Evolutionary conservation across 1,140 invertebrate genomes (phyloP).

Genomic region (Drosophila busckii): DNA sequence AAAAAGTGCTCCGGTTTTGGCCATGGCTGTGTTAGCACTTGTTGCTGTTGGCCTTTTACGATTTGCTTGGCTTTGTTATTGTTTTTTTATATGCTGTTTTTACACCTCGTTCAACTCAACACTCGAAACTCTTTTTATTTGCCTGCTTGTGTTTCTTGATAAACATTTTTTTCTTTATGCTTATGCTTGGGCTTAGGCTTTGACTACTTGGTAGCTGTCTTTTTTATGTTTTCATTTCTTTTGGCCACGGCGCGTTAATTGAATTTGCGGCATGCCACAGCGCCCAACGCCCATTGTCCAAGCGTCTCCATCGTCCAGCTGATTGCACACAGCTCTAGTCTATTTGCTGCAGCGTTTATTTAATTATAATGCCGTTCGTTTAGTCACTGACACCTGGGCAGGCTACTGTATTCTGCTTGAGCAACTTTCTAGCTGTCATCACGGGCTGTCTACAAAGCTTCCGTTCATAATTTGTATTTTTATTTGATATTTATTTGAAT

Average conservation of each 20-base stretch:
- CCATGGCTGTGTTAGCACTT: conserved; percentile 22
- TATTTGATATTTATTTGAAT: too few species aligned
- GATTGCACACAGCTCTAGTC: conserved; percentile 5
- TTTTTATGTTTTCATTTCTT: conserved; percentile 45
- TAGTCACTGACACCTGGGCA: conserved; percentile 1
- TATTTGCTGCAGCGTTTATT: conserved; percentile 54
- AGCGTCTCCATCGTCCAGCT: background rate
- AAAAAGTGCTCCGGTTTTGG: conserved; percentile 58
- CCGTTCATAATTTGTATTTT: conserved; percentile 62
- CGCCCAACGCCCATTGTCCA: background rate
- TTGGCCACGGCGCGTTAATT: conserved; percentile 43
- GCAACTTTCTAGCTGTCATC: conserved; percentile 53
- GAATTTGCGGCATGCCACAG: conserved; percentile 56
- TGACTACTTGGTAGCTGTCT: conserved; percentile 20
- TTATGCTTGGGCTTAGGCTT: conserved; percentile 22
- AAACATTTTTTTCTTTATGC: conserved; percentile 24
- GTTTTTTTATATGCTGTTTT: conserved; percentile 38
- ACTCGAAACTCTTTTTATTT: conserved; percentile 39
- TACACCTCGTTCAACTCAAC: conserved; percentile 51
- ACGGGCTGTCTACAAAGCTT: background rate
- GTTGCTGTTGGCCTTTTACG: conserved; percentile 44
- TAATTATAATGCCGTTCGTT: conserved; percentile 58
- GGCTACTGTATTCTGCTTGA: conserved; percentile 14
- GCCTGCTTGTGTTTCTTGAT: conserved; percentile 41
- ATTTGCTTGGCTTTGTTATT: conserved; percentile 25